Percentiles rank a stretch among this genome's conserved stretches.
Evolutionary conservation across 2,113 vertebrate species (phyloP).

Genomic region (Zootoca vivipara): DNA sequence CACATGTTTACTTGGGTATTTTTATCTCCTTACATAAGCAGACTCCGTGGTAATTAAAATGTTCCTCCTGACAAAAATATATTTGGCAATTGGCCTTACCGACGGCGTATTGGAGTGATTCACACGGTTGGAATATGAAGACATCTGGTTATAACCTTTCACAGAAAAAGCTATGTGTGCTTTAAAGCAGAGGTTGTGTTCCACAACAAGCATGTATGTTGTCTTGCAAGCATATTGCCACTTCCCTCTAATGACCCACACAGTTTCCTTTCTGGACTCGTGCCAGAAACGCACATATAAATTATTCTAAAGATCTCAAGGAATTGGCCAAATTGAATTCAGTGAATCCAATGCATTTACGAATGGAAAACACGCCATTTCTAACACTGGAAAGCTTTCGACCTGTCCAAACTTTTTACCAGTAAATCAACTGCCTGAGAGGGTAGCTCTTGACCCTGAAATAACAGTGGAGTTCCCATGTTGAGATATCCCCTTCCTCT

Average conservation of each 20-base stretch:
- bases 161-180: not conserved
- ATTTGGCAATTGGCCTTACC: not conserved
- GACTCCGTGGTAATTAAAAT: not conserved
- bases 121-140: not conserved
- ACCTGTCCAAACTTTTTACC: not conserved
- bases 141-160: not conserved
- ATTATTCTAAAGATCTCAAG: not conserved
- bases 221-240: not conserved
- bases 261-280: not conserved
- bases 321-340: not conserved
- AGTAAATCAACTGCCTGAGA: not conserved
- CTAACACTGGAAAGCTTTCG: not conserved
- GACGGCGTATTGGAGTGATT: not conserved
- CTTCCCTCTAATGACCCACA: not conserved
- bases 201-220: not conserved
- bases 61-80: not conserved
- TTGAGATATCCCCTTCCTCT: not conserved
- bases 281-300: not conserved
- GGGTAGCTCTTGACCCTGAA: not conserved
- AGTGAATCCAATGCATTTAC: not conserved
- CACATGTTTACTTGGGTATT: not conserved
- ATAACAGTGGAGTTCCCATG: not conserved
- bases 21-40: slow-evolving; percentile 1
- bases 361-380: not conserved
- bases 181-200: not conserved